Evolutionary conservation across 2,888 invertebrate genomes (phyloP).

Genomic region (Trachelus tabidus): DNA sequence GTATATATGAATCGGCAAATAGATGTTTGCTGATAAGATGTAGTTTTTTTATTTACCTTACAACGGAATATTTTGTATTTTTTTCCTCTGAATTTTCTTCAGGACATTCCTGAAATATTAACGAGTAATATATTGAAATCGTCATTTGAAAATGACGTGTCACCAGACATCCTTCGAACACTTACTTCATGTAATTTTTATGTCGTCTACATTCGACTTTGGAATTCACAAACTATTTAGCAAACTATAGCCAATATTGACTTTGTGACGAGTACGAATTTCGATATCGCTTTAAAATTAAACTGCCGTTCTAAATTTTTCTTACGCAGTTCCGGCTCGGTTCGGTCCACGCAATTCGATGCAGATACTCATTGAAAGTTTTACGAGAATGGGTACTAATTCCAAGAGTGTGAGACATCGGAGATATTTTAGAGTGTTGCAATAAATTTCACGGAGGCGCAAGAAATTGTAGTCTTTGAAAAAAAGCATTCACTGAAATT

Average conservation of each 20-base stretch:
- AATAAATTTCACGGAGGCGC: background rate
- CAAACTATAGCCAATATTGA: background rate
- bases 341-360: background rate
- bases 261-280: background rate
- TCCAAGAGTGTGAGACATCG: background rate
- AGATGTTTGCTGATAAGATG: background rate
- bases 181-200: background rate
- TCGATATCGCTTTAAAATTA: background rate
- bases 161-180: background rate
- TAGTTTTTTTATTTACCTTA: background rate
- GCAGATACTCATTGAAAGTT: background rate
- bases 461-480: background rate
- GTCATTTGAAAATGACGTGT: background rate
- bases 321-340: background rate
- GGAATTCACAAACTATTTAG: background rate
- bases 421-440: background rate
- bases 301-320: background rate
- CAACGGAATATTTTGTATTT: too few species aligned
- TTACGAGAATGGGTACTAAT: background rate
- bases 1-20: background rate
- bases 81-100: background rate
- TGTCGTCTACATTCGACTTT: background rate
- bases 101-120: background rate
- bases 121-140: background rate
- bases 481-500: background rate